Evolutionary conservation across 1,140 invertebrate species (phyloP).

Genomic region (Penaeus japonicus): DNA sequence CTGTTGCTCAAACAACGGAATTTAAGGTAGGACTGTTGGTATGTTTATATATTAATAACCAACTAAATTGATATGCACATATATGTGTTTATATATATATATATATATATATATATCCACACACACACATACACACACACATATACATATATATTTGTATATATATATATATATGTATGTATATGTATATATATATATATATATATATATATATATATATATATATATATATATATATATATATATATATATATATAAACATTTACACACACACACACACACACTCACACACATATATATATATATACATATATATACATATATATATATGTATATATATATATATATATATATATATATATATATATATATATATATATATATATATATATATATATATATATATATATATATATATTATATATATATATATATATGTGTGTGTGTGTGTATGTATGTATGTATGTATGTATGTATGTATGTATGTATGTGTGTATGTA

Average conservation of each 20-base stretch:
- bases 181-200: slow-evolving; percentile 13
- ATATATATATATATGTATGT: slow-evolving; percentile 21
- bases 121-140: background rate
- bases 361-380: slow-evolving; percentile 8
- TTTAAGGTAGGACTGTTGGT: too few relatives aligned
- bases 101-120: background rate
- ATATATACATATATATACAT: background rate
- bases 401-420: background rate
- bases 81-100: too few relatives aligned
- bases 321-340: slow-evolving; percentile 4
- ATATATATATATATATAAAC: background rate
- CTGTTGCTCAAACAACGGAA: too few relatives aligned
- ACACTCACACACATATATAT: background rate
- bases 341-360: slow-evolving; percentile 8
- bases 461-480: background rate
- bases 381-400: background rate
- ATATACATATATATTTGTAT: slow-evolving; percentile 19
- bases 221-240: background rate
- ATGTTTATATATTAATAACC: too few relatives aligned
- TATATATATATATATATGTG: background rate
- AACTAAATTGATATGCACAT: too few relatives aligned
- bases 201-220: slow-evolving; percentile 23
- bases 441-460: background rate
- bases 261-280: background rate
- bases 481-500: background rate